Evolutionary conservation across 2,113 vertebrate genomes (phyloP).

Genomic region (Aegotheles bennettii): DNA sequence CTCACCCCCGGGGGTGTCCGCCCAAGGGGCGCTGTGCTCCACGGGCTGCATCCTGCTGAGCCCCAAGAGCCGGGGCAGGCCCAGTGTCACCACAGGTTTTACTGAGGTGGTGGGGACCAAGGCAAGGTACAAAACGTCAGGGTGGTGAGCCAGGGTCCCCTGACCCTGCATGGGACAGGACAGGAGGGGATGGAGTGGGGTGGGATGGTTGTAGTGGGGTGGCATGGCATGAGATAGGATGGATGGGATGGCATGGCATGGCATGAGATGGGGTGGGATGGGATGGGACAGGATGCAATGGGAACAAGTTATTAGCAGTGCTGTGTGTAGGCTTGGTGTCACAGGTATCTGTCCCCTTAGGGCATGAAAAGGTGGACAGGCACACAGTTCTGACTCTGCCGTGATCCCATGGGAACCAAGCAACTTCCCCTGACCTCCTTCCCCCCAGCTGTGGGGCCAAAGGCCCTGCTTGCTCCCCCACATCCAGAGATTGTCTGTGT

Average conservation of each 20-base stretch:
- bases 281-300: too few relatives aligned
- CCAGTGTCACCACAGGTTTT: background rate
- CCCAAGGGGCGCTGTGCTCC: background rate
- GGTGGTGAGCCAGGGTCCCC: rapidly evolving
- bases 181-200: too few relatives aligned
- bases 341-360: background rate
- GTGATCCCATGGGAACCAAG: background rate
- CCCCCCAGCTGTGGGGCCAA: background rate
- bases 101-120: background rate
- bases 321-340: background rate
- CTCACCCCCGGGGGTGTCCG: rapidly evolving
- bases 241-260: background rate
- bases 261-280: too few relatives aligned
- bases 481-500: background rate
- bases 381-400: background rate
- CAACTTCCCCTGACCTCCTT: background rate
- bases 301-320: background rate
- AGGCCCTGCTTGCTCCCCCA: rapidly evolving
- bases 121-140: rapidly evolving
- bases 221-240: background rate
- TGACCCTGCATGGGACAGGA: background rate
- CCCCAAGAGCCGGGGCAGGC: rapidly evolving
- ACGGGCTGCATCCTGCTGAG: rapidly evolving
- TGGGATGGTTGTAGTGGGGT: too few relatives aligned
- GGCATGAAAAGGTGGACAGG: rapidly evolving